These are phyloP conservation scores for Dryocosmus kuriphilus DNA, from an alignment of 2,888 invertebrate species.

Conservation along the genomic window DNA sequence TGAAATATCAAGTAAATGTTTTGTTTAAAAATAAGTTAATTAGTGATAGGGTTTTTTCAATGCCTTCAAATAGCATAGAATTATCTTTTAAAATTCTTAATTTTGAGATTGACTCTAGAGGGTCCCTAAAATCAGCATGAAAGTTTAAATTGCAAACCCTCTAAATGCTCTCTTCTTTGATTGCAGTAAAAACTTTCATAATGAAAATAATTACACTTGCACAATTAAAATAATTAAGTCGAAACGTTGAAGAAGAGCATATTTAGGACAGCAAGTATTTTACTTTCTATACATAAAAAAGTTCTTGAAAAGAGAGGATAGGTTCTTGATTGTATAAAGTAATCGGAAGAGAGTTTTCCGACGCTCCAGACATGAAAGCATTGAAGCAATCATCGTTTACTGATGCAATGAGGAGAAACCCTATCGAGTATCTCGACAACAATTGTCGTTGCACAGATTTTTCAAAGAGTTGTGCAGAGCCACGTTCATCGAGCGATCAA, in stretches of 20 bases:
- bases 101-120: neutral
- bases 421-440: conserved; percentile 20
- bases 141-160: neutral
- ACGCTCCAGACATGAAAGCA: conserved; percentile 30
- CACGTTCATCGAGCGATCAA: conserved; percentile 27
- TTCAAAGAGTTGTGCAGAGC: neutral
- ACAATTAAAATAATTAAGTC: neutral
- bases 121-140: too few relatives aligned
- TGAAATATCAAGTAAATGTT: too few relatives aligned
- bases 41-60: too few relatives aligned
- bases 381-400: conserved; percentile 31
- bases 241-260: neutral
- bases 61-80: too few relatives aligned
- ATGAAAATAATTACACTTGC: neutral
- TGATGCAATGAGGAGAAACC: conserved; percentile 26
- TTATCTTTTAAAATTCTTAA: too few relatives aligned
- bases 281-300: neutral
- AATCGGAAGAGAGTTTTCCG: conserved; percentile 10
- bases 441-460: conserved; percentile 27
- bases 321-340: conserved; percentile 10
- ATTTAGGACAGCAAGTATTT: neutral
- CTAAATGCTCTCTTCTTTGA: neutral
- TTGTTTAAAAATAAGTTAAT: too few relatives aligned
- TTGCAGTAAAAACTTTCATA: neutral
- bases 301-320: neutral